A percentile compares a stretch with the other conserved stretches of the same genome.
These are phyloP conservation scores for Smutsia gigantea DNA, from an alignment of 2,797 vertebrate genomes.

Conservation along the genomic window DNA sequence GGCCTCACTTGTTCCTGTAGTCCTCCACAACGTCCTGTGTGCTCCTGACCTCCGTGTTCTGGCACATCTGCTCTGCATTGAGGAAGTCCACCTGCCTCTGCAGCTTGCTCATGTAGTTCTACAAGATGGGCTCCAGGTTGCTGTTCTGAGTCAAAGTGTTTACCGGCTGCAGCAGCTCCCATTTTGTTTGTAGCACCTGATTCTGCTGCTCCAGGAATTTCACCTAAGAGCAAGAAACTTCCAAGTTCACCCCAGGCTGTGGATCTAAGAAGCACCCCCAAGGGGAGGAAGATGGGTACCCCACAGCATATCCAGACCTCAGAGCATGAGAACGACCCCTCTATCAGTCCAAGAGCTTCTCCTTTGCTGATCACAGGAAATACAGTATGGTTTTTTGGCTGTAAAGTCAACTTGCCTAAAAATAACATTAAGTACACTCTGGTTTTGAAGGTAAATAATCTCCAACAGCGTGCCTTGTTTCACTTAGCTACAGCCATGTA, in stretches of 20 bases:
- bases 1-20: constrained; percentile 94
- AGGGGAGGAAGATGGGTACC: neutral
- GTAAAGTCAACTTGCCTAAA: neutral
- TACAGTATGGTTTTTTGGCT: neutral
- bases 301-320: neutral
- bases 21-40: constrained; percentile 95
- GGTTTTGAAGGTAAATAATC: neutral
- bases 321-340: neutral
- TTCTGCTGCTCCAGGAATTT: constrained; percentile 97
- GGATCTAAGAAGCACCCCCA: neutral
- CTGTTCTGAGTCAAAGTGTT: constrained; percentile 86
- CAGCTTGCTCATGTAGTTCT: constrained; percentile 91
- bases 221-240: constrained; percentile 87
- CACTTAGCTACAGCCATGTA: neutral
- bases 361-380: neutral
- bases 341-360: neutral
- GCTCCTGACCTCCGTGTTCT: constrained; percentile 91
- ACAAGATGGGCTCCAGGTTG: constrained; percentile 91
- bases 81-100: constrained; percentile 90
- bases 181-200: constrained; percentile 96
- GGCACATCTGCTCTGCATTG: constrained; percentile 68
- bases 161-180: constrained; percentile 94
- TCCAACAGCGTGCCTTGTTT: neutral
- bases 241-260: neutral
- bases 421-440: neutral